phyloP scores from a whole-genome alignment of 2,113 vertebrate species.

The Paramisgurnus dabryanus region DNA sequence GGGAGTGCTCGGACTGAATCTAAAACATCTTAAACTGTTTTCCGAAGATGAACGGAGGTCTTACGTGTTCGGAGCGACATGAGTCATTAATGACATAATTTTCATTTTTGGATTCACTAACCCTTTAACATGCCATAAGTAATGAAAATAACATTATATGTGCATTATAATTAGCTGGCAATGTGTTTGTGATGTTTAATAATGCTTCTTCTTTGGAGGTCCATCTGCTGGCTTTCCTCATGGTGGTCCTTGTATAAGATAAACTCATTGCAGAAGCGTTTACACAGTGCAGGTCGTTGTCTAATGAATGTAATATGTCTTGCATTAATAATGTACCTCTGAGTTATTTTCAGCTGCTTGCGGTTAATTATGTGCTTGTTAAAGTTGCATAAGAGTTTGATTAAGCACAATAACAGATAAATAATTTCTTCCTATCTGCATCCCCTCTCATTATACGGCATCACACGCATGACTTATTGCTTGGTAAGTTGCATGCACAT shows the following conservation, averaged over 20 bases:
- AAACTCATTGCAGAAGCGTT: neutral
- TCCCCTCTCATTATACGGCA: conserved; percentile 28
- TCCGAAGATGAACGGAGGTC: too few species aligned
- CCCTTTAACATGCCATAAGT: too few species aligned
- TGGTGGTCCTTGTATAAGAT: neutral
- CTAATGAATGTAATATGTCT: conserved; percentile 50
- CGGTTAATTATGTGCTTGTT: conserved; percentile 58
- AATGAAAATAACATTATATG: too few species aligned
- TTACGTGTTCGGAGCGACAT: too few species aligned
- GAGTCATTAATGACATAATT: too few species aligned
- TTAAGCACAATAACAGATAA: conserved; percentile 46
- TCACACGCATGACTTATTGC: conserved; percentile 27
- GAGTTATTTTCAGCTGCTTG: conserved; percentile 50
- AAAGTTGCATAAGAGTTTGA: conserved; percentile 53
- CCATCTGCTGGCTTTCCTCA: neutral
- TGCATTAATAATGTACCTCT: conserved; percentile 53
- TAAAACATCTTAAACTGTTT: too few species aligned
- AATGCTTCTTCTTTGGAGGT: neutral
- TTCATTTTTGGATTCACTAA: too few species aligned
- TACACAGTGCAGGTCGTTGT: conserved; percentile 4
- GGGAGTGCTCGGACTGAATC: too few species aligned
- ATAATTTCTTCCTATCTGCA: conserved; percentile 29
- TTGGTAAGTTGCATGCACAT: neutral
- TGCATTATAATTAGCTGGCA: neutral
- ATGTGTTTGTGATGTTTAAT: neutral